Percentiles rank a stretch among this genome's conserved stretches.
Evolutionary conservation across 2,797 vertebrate species (phyloP).

Genomic region (Menidia menidia): DNA sequence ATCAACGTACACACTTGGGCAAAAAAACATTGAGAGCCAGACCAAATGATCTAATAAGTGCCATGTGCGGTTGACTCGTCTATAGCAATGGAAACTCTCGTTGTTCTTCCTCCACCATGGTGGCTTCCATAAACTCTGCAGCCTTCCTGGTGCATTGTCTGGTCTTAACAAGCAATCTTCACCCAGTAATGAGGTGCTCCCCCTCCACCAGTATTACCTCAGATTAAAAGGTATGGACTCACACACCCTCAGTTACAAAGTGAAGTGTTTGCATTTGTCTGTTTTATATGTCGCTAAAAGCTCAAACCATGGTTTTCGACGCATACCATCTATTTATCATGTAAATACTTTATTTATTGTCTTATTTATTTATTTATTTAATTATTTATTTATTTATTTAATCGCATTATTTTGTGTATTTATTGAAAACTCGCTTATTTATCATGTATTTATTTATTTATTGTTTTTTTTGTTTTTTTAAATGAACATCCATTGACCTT

Average conservation of each 20-base stretch:
- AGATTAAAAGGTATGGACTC: slow-evolving; percentile 81
- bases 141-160: slow-evolving; percentile 69
- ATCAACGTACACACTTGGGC: slow-evolving; percentile 60
- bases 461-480: slow-evolving; percentile 77
- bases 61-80: slow-evolving; percentile 71
- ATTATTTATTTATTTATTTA: slow-evolving; percentile 70
- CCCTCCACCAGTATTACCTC: slow-evolving; percentile 80
- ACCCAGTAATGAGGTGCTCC: slow-evolving; percentile 76
- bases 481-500: slow-evolving; percentile 85
- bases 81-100: slow-evolving; percentile 81
- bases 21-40: slow-evolving; percentile 64
- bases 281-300: slow-evolving; percentile 79
- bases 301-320: slow-evolving; percentile 75
- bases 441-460: slow-evolving; percentile 80
- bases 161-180: slow-evolving; percentile 75
- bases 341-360: slow-evolving; percentile 82
- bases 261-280: slow-evolving; percentile 73
- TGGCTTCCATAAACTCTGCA: slow-evolving; percentile 76
- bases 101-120: slow-evolving; percentile 83
- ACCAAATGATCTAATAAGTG: slow-evolving; percentile 77
- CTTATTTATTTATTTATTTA: slow-evolving; percentile 78
- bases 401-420: slow-evolving; percentile 65
- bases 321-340: slow-evolving; percentile 81
- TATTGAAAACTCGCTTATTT: slow-evolving; percentile 76
- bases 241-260: slow-evolving; percentile 85